Base-by-base conservation (phyloP, 2,888 invertebrate genomes). In the Trissoscelio sp. region DNA sequence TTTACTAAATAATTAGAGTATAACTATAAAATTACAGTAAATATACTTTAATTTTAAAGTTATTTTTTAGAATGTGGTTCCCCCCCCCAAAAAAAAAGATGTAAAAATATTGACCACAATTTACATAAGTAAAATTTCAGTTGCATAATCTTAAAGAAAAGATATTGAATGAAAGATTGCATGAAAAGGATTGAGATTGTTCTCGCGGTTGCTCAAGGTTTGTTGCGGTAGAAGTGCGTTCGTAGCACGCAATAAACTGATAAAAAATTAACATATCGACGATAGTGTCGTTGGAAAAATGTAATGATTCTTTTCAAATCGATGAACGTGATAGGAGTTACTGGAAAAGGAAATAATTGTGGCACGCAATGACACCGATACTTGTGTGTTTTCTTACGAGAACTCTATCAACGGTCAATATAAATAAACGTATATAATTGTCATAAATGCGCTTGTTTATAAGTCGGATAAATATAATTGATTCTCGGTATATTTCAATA, bases 371-470 rank as follows among this genome's bases (percentile, higher is more conserved):
- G 75, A 75, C 58, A 75, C 24, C 11, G 66, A 48, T 42, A 53
- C 46, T 66, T n/a, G n/a, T 42, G 51, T 24, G 14, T 16, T 66
- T 75, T 58, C 64, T 75, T 75, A 51, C 58, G 12, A 66, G 75
- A 75, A 75, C 39, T 57, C 66, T 58, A 75, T 75, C 75, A 57
- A 37, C 66, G 57, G 14, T 28, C 18, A 58, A 42, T 39, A 66
- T 58, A 57, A 57, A 66, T 66, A 57, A 73, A 66, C 48, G 66
- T 42, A 57, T 58, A 12, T 74, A 74, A 67, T 57, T 66, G 64
- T 57, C 55, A 58, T 75, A 75, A 75, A 58, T 42, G 75, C 48
- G 46, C 51, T 75, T 75, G 75, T 75, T 75, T 64, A 64, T 39
- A 37, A 58, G 57, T 57, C 39, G 39, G 39, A 75, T 57, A 39